Base-by-base conservation (phyloP, 2,888 invertebrate genomes). In the Dryocosmus kuriphilus region DNA sequence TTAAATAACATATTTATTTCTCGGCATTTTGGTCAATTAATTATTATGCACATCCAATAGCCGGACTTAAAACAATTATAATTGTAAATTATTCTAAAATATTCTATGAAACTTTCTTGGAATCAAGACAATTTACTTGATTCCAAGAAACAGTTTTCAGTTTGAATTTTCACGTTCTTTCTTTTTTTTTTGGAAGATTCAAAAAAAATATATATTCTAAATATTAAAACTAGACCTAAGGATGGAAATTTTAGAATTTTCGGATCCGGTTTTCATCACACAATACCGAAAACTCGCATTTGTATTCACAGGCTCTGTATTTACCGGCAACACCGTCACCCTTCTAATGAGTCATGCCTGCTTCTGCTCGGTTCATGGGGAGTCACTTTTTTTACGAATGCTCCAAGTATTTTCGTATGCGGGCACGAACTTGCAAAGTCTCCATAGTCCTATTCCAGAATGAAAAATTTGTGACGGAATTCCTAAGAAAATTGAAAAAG, bases 271-370 rank as follows among this genome's bases (percentile, higher is more conserved):
- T 65, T 76, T 63, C n/a, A 65, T 77, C 65, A 74, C 55, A 75
- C 11, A 75, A 51, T 24, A 61, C 30, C 51, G 46, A 77, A 77
- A 65, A 79, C 73, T 67, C 62, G 65, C 76, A 76, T 65, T 63
- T 55, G 79, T 78, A 76, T 79, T 78, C 73, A 77, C 78, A 77
- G 77, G 77, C 78, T 77, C 76, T 80, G 32, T 80, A 22, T 63
- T 76, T 76, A 63, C 76, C 63, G 41, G 63, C 57, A 63, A 24
- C 76, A 77, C 76, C 78, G 75, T 80, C 82, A 83, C 81, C 80
- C 81, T 82, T 60, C 51, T 61, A 22, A 74, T 82, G 80, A 84
- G 82, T 84, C 81, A 82, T 80, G 63, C 77, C 78, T 80, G 78
- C 75, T 83, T 80, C 71, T 79, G 76, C 67, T 77, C 73, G 80